Conservation (phyloP, 2,113 vertebrate genomes). For the cattle (Bos taurus) region DNA sequence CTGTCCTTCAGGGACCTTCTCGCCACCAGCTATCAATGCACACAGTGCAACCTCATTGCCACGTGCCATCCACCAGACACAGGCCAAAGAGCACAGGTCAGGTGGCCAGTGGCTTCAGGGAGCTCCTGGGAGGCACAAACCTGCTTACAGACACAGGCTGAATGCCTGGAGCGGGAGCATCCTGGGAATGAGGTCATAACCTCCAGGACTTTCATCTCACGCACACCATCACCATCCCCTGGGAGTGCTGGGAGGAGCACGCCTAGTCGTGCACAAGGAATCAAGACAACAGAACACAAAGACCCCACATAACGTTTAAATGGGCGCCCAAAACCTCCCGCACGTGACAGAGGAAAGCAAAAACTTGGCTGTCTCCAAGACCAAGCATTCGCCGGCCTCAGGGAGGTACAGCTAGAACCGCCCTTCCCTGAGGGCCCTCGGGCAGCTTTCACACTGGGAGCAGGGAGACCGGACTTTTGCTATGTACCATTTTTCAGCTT, state of each 20-base stretch:
- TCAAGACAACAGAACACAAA: neutral
- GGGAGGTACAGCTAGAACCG: neutral
- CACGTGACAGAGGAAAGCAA: neutral
- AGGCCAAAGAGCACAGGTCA: neutral
- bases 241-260: neutral
- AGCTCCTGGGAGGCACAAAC: neutral
- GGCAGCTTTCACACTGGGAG: neutral
- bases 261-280: accelerated
- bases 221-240: neutral
- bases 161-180: neutral
- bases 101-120: neutral
- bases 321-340: accelerated
- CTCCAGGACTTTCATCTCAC: neutral
- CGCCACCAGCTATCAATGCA: neutral
- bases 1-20: neutral
- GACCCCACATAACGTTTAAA: neutral
- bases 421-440: neutral
- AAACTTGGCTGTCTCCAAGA: neutral
- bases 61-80: neutral
- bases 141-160: neutral
- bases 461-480: neutral
- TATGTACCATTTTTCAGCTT: neutral
- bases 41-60: neutral
- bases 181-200: neutral
- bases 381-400: neutral